phyloP scores from a whole-genome alignment of 2,888 invertebrate species.

The Scaptomyza caliginosa region DNA sequence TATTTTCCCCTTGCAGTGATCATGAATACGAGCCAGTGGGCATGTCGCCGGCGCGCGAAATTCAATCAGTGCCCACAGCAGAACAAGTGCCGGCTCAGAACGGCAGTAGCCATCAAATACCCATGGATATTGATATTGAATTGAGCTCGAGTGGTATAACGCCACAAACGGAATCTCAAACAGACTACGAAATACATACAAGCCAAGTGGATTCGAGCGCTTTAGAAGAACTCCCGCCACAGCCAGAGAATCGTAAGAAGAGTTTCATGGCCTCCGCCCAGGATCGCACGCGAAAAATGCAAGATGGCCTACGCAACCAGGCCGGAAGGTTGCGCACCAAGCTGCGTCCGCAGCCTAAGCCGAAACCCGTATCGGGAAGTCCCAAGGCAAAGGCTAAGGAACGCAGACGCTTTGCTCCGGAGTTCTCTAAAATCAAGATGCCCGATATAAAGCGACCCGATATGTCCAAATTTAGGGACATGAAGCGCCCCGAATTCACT shows the following conservation, averaged over 20 bases:
- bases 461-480: slow-evolving; percentile 84
- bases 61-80: slow-evolving; percentile 56
- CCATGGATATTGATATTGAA: slow-evolving; percentile 75
- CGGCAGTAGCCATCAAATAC: slow-evolving; percentile 46
- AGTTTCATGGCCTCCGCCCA: slow-evolving; percentile 85
- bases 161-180: slow-evolving; percentile 86
- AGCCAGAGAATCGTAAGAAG: slow-evolving; percentile 86
- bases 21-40: slow-evolving; percentile 97
- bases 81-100: slow-evolving; percentile 37
- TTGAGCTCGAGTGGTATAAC: slow-evolving; percentile 86
- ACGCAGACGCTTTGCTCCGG: slow-evolving; percentile 81
- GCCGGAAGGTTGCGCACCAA: slow-evolving; percentile 90
- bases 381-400: slow-evolving; percentile 81
- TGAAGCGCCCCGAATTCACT: slow-evolving; percentile 83
- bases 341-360: slow-evolving; percentile 85
- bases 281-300: slow-evolving; percentile 86
- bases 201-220: slow-evolving; percentile 89
- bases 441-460: slow-evolving; percentile 84
- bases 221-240: slow-evolving; percentile 87
- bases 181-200: slow-evolving; percentile 88
- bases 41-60: slow-evolving; percentile 85
- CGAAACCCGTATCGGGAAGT: slow-evolving; percentile 78
- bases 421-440: slow-evolving; percentile 84
- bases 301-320: slow-evolving; percentile 88
- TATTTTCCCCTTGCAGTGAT: slow-evolving; percentile 88